Base-by-base conservation (phyloP, 2,888 invertebrate species). In the Julus scandinavius region DNA sequence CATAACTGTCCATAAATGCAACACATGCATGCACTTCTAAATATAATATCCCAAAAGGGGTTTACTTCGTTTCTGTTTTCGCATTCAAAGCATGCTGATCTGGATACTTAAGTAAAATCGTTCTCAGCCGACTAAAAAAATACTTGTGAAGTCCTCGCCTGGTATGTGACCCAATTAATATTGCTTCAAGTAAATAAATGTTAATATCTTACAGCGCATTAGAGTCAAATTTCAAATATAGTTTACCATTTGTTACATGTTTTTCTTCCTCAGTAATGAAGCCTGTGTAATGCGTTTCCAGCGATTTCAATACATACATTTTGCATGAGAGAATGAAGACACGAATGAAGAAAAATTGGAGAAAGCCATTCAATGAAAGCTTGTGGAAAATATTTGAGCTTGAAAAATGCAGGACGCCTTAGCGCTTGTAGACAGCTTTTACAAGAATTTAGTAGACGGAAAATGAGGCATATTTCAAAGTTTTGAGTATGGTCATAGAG, bases 1-100 rank as follows among this genome's bases (percentile, higher is more conserved):
- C 80, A 15, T 29, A 80, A 80, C 11, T 15, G 17, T n/a, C 38
- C 80, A 2, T 80, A 29, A 54, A 54, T 15, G 17, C 54, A 54
- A 54, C 54, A 29, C 38, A 11, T 11, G 29, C 29, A 72, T 29
- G 72, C 29, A 15, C 13, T 2, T 80, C 7, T 20, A 72, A 72
- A 80, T 38, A 80, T 38, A 80, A 80, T 80, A 15, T 80, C 38
- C 80, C 80, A 80, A 80, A 72, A 80, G 80, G 80, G 80, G 80
- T 38, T 80, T 80, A 80, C 80, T 9, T n/a, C n/a, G 15, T 38
- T 29, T 15, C 15, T 80, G 38, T 38, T 80, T 80, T 80, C 38
- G 80, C 80, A 80, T 80, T 29, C 80, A 13, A 13, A 38, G 80
- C 80, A 72, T 72, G 72, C 29, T 29, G 72, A 72, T 72, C 29